Evolutionary conservation across 2,888 invertebrate species (phyloP).

Genomic region (Lasioglossum pauxillum): DNA sequence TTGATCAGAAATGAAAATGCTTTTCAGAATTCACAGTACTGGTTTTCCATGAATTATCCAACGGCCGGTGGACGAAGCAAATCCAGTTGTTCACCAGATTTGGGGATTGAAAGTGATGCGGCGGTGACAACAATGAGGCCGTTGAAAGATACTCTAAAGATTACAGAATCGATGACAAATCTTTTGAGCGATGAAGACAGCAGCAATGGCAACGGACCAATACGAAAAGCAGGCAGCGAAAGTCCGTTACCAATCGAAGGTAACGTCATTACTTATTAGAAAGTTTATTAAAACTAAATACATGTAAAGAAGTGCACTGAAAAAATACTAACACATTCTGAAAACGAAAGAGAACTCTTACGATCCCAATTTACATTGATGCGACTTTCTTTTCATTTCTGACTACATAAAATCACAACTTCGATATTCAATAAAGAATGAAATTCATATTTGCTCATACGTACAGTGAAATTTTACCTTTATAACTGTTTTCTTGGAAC

Average conservation of each 20-base stretch:
- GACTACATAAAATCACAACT: too few relatives aligned
- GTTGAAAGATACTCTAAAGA: conserved; percentile 80
- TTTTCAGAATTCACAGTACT: conserved; percentile 78
- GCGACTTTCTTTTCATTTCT: too few relatives aligned
- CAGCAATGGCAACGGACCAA: conserved; percentile 70
- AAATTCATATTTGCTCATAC: too few relatives aligned
- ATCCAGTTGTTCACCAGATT: conserved; percentile 89
- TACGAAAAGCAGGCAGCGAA: conserved; percentile 76
- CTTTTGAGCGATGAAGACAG: conserved; percentile 81
- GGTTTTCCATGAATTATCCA: conserved; percentile 79
- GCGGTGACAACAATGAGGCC: conserved; percentile 79
- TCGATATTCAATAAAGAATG: too few relatives aligned
- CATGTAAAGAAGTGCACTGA: too few relatives aligned
- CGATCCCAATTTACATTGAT: too few relatives aligned
- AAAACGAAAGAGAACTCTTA: too few relatives aligned
- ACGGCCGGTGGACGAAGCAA: conserved; percentile 79
- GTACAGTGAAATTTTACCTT: too few relatives aligned
- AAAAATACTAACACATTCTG: too few relatives aligned
- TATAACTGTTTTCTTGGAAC: too few relatives aligned
- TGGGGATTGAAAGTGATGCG: conserved; percentile 94
- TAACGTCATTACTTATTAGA: conserved; percentile 45
- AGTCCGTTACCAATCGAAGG: conserved; percentile 82
- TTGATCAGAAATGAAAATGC: background rate
- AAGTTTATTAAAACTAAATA: too few relatives aligned
- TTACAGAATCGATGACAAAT: conserved; percentile 83